Evolutionary conservation across 2,888 invertebrate species (phyloP).

Genomic region (Gari tellinella): DNA sequence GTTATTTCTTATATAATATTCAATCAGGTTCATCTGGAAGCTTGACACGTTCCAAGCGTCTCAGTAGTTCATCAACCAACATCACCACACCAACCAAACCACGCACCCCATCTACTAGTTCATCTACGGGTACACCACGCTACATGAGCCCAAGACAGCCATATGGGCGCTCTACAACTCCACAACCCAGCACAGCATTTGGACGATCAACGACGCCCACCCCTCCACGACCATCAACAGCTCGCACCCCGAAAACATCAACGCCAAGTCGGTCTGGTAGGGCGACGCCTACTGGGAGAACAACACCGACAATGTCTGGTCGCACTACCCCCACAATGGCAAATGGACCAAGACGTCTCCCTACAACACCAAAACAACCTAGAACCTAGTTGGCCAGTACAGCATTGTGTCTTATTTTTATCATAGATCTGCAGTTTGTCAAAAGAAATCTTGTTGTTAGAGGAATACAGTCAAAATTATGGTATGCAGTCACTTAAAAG

Average conservation of each 20-base stretch:
- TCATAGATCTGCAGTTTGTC: too few relatives aligned
- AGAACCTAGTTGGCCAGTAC: constrained; percentile 51
- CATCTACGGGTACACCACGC: constrained; percentile 49
- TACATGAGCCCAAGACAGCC: constrained; percentile 56
- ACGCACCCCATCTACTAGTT: constrained; percentile 56
- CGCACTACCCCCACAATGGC: constrained; percentile 62
- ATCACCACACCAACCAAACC: constrained; percentile 65
- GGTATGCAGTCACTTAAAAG: too few relatives aligned
- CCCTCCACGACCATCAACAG: constrained; percentile 62
- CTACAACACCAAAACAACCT: constrained; percentile 71
- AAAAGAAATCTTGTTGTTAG: too few relatives aligned
- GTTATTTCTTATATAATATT: neutral
- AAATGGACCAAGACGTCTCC: constrained; percentile 67
- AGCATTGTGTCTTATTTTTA: too few relatives aligned
- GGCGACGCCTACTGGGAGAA: constrained; percentile 62
- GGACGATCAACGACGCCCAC: constrained; percentile 72
- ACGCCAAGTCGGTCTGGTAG: constrained; percentile 65
- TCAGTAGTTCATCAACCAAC: constrained; percentile 76
- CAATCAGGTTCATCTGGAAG: constrained; percentile 76
- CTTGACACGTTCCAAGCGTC: constrained; percentile 72
- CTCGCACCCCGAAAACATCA: constrained; percentile 72
- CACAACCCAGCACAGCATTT: constrained; percentile 59
- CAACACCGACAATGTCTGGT: constrained; percentile 64
- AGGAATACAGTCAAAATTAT: too few relatives aligned
- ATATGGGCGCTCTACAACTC: constrained; percentile 62